Conservation (phyloP, 2,888 invertebrate species). For the Drosophila subsilvestris region DNA sequence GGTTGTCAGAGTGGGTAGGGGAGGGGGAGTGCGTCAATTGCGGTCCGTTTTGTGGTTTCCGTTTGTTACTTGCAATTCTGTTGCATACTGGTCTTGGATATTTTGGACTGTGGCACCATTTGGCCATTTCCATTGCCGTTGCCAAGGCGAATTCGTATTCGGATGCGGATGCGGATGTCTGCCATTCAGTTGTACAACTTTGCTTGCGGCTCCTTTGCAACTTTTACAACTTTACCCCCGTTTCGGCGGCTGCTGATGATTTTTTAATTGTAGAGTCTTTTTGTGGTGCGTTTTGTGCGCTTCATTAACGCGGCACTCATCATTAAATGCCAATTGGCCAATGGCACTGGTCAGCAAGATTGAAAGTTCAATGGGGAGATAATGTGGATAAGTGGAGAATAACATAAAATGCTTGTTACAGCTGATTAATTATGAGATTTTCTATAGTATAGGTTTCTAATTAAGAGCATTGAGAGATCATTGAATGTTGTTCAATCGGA, state of each 20-base stretch:
- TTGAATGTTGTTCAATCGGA: too few relatives aligned
- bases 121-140: slow-evolving; percentile 7
- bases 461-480: too few relatives aligned
- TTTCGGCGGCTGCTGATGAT: slow-evolving; percentile 67
- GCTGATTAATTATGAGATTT: too few relatives aligned
- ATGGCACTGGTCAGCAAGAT: slow-evolving; percentile 26
- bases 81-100: slow-evolving; percentile 26
- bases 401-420: background rate
- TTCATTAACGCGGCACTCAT: slow-evolving; percentile 56
- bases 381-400: background rate
- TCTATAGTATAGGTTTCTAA: too few relatives aligned
- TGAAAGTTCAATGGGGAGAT: background rate
- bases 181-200: slow-evolving; percentile 61
- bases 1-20: slow-evolving; percentile 20
- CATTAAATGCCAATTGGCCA: slow-evolving; percentile 48
- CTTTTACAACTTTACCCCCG: slow-evolving; percentile 59
- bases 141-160: slow-evolving; percentile 16
- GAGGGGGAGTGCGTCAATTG: slow-evolving; percentile 68
- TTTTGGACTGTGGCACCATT: slow-evolving; percentile 27
- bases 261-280: slow-evolving; percentile 67
- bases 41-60: slow-evolving; percentile 76
- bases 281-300: slow-evolving; percentile 44
- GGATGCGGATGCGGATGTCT: slow-evolving; percentile 58
- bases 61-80: slow-evolving; percentile 76
- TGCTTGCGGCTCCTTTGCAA: slow-evolving; percentile 46